Base-by-base conservation (phyloP, 2,888 invertebrate genomes). In the Tinea trinotella region DNA sequence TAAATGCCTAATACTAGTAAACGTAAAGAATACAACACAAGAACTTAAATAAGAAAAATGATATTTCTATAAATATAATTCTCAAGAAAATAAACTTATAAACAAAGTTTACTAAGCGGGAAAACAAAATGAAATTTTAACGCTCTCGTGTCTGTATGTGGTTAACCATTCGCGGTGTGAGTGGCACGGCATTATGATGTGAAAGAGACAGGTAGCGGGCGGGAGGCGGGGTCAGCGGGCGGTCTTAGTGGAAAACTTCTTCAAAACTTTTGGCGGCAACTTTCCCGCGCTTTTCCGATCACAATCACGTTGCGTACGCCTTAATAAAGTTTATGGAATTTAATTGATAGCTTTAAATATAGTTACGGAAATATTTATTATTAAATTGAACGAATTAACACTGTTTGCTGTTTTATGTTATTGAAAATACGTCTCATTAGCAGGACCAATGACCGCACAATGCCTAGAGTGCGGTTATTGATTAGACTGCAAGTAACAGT, bases 231-330 rank as follows among this genome's bases (percentile, higher is more conserved):
- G 60, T 13, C 67, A 65, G 63, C 67, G 66, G 63, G 76, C 70
- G 75, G 73, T 61, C 65, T 66, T 63, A 57, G 54, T 64, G 58
- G 59, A 59, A 72, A 77, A 76, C 73, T 79, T 74, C 62, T 60
- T 56, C 57, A 46, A 46, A 73, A 77, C 67, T 78, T 81, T 68
- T 58, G 57, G 10, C 55, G 56, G 55, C 20, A 67, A 76, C 67
- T 83, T 83, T 82, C 81, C 80, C 80, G 81, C 81, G 80, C 71
- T 76, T 76, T 76, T 59, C 67, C 2, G 24, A 46, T 7, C 19
- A 19, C 18, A 7, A 40, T 40, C 15, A 40, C 40, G 40, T 40
- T 40, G n/a, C 40, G 40, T 15, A 6, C 40, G 40, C 30, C 9
- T 30, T n/a, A n/a, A n/a, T n/a, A n/a, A n/a, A n/a, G n/a, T n/a